phyloP scores from a whole-genome alignment of 2,888 invertebrate species.

The Atethmia centrago region DNA sequence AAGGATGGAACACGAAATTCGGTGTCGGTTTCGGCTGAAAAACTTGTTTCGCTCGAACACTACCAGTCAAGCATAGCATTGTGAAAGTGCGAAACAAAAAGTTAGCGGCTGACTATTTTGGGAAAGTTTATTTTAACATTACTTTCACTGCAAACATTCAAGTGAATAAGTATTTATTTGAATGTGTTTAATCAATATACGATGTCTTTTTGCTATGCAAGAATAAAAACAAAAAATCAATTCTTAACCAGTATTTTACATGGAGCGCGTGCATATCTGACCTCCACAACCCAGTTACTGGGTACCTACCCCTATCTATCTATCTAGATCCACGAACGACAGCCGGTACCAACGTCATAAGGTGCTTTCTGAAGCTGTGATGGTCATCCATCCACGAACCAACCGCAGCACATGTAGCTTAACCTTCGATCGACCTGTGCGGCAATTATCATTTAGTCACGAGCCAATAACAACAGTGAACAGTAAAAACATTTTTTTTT shows the following conservation, averaged over 20 bases:
- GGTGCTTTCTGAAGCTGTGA: not conserved
- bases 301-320: not conserved
- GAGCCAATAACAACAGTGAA: not conserved
- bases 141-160: slow-evolving; percentile 51
- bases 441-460: not conserved
- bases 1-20: slow-evolving; percentile 1
- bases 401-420: not conserved
- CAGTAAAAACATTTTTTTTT: too few species aligned
- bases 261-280: not conserved
- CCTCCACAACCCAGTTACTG: not conserved
- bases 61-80: slow-evolving; percentile 51
- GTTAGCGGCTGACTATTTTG: slow-evolving; percentile 28
- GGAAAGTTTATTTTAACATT: slow-evolving; percentile 46
- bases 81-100: slow-evolving; percentile 50
- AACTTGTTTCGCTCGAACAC: slow-evolving; percentile 30
- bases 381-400: not conserved
- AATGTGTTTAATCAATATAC: slow-evolving; percentile 8
- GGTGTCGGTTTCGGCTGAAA: not conserved
- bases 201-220: not conserved
- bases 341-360: not conserved
- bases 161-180: slow-evolving; percentile 13
- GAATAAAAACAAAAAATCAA: not conserved
- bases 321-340: not conserved
- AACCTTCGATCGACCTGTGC: not conserved
- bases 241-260: not conserved